Conservation (phyloP, 2,113 vertebrate genomes). For the Nycticryphes semicollaris region DNA sequence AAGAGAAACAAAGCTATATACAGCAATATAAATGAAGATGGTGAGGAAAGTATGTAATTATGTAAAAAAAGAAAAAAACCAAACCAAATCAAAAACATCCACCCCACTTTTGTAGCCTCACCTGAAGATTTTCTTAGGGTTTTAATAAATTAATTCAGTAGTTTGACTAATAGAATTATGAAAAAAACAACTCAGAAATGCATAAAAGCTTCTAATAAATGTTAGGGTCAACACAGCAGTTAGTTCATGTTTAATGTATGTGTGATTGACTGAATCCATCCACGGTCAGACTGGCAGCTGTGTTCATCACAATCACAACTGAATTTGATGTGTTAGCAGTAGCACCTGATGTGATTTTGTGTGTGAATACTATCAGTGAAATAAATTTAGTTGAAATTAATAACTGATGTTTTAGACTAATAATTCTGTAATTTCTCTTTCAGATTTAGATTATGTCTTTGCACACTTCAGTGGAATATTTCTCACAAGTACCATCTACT, state of each 20-base stretch:
- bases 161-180: background rate
- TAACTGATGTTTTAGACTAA: background rate
- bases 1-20: background rate
- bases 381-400: background rate
- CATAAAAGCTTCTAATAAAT: background rate
- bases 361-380: background rate
- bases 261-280: background rate
- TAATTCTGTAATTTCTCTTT: constrained; percentile 17
- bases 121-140: background rate
- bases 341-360: background rate
- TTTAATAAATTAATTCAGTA: background rate
- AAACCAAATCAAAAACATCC: background rate
- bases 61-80: background rate
- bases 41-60: background rate
- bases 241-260: background rate
- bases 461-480: constrained; percentile 88
- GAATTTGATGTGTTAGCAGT: background rate
- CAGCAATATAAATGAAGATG: background rate
- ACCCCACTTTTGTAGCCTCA: background rate
- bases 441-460: constrained; percentile 92
- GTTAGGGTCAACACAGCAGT: background rate
- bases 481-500: constrained; percentile 86
- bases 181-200: background rate
- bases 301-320: background rate
- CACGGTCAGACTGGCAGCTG: background rate